Evolutionary conservation across 2,797 vertebrate species (phyloP).

Genomic region (Sitta carolinensis): DNA sequence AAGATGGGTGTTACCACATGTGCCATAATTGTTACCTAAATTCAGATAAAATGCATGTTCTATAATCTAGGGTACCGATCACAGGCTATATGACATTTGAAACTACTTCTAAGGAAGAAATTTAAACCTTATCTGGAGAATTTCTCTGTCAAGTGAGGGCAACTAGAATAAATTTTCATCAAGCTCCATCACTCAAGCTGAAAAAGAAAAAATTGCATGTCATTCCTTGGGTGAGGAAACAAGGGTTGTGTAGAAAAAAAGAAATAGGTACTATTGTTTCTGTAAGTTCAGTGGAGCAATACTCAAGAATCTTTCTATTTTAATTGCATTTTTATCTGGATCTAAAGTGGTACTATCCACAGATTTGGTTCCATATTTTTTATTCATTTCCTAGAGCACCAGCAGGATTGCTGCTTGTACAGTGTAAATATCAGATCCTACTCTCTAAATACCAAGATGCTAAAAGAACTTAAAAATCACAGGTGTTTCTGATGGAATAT

Average conservation of each 20-base stretch:
- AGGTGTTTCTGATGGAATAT: constrained; percentile 4
- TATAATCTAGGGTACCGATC: not conserved
- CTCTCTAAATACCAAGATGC: not conserved
- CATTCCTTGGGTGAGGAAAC: not conserved
- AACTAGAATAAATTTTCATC: not conserved
- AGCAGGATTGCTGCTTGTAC: not conserved
- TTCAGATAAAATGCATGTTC: not conserved
- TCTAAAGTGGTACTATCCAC: not conserved
- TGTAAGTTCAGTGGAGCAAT: not conserved
- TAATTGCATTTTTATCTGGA: not conserved
- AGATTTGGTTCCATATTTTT: not conserved
- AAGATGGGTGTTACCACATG: not conserved
- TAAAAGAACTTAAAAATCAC: constrained; percentile 13
- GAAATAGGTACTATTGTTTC: not conserved
- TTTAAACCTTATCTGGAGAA: not conserved
- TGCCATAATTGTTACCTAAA: not conserved
- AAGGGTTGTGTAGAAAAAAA: not conserved
- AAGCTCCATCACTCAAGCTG: not conserved
- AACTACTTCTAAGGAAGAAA: not conserved
- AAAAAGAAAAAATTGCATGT: not conserved
- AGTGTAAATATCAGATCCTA: not conserved
- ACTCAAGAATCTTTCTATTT: not conserved
- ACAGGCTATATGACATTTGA: not conserved
- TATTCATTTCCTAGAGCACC: not conserved
- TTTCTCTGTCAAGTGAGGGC: not conserved